Base-by-base conservation (phyloP, 2,797 vertebrate genomes). In the Parotocinclus haroldoi region DNA sequence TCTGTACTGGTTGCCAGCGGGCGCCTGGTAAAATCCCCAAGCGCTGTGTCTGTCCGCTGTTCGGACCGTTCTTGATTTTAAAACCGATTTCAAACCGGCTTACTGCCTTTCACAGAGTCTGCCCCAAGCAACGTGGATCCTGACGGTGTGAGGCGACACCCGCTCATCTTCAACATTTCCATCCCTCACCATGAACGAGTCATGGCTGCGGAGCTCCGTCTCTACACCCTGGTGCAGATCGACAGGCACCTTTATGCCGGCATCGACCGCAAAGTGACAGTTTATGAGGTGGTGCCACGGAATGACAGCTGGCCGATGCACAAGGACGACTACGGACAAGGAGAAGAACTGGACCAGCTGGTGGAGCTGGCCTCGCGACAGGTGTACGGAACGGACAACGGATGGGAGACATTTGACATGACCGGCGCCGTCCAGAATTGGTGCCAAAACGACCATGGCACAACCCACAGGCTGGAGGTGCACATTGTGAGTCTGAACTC, bases 401-500 rank as follows among this genome's bases (percentile, higher is more conserved):
- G 94, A 64, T 99, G 97, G 97, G 93, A 98, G 82, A 92, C 92
- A 5, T 98, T 99, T 4, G 95, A 99, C 73, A 86, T 99, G 72
- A 95, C 94, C 0, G 84, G 89, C 53, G 91, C 94, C 38, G 86
- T 93, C 58, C 89, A 89, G 58, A 91, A 83, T 12, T 98, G 95
- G 96, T 88, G 89, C 49, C 91, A 88, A 59, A 89, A 89, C 1
- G 92, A 92, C 46, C 78, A 75, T 0, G 75, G 78, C 68, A 92
- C 88, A 71, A 96, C 91, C 0, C 95, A 94, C 69, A 84, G 86
- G 49, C 79, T 99, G 77, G 95, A 98, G 60, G 93, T 99, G 42
- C 95, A 95, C 67, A 93, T 99, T 4, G 90, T 92, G 72, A 94
- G 91, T 79, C 74, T 89, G 27, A 73, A 66, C 7, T 18, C 55